Base-by-base conservation (phyloP, 2,888 invertebrate genomes). In the Pristionchus exspectatus region DNA sequence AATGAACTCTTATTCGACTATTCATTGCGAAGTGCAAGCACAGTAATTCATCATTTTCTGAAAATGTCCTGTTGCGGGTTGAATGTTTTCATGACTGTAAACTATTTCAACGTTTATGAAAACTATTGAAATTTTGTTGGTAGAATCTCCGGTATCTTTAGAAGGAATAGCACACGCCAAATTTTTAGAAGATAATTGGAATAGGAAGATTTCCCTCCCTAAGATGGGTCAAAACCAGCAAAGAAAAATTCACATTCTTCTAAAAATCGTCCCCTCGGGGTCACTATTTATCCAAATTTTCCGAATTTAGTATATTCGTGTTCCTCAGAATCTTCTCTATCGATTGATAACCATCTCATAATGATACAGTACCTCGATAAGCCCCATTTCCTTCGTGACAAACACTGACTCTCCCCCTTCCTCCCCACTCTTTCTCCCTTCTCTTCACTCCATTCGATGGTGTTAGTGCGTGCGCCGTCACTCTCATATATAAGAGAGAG, bases 11-110 rank as follows among this genome's bases (percentile, higher is more conserved):
- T 59, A 84, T 56, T 44, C 59, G 56, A 84, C 44, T 44, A 24
- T 9, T 24, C n/a, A 50, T 21, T n/a, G 7, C 24, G 2, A 9
- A 24, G 5, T 21, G 12, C 4, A 50, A 77, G 44, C 24, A 44
- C 44, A 50, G 24, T 21, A 77, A 77, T 44, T 44, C 21, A 24
- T 9, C 24, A 12, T 77, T 77, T 77, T 44, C 10, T 2, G n/a
- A 77, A 77, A 77, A 77, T 56, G 59, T 84, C 50, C 84, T 56
- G 84, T 84, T 54, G 84, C 16, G 84, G 56, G 54, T 56, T n/a
- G 7, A 5, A 30, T 30, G 59, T 84, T 56, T 84, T 84, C 54
- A 14, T 30, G 7, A 56, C 16, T 84, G 30, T 59, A 77, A 44
- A 77, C 84, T n/a, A 84, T 30, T 54, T 56, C 30, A 84, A 44